A percentile compares a stretch with the other conserved stretches of the same genome.
Conservation (phyloP, 1,140 invertebrate species). For the Elymnias hypermnestra region DNA sequence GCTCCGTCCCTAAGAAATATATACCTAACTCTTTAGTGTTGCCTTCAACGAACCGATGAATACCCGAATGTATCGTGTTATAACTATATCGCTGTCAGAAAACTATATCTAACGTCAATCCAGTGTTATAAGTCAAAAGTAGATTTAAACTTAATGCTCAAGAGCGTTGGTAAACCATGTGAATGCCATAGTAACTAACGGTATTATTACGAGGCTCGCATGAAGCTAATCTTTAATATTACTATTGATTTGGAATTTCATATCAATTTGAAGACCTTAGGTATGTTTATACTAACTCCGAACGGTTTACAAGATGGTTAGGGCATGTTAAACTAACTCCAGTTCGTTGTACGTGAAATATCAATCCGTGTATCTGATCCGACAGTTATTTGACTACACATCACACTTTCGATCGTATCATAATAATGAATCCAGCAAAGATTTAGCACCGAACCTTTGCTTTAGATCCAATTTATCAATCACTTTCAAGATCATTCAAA, state of each 20-base stretch:
- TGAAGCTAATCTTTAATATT: too few relatives aligned
- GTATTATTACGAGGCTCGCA: too few relatives aligned
- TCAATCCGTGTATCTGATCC: constrained; percentile 1
- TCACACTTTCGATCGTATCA: neutral
- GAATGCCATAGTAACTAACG: too few relatives aligned
- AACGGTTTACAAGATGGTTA: neutral
- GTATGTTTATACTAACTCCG: too few relatives aligned
- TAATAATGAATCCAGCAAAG: neutral
- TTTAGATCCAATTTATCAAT: neutral
- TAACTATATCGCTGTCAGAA: neutral
- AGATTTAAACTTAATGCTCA: too few relatives aligned
- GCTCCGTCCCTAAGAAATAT: neutral
- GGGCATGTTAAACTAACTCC: neutral
- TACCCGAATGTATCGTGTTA: neutral
- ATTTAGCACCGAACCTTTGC: neutral
- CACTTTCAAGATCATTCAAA: neutral
- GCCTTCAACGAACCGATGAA: neutral
- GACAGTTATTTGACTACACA: constrained; percentile 4
- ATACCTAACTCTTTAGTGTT: neutral
- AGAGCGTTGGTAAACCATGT: too few relatives aligned
- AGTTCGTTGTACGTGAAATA: neutral
- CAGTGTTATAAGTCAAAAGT: neutral
- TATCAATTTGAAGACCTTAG: too few relatives aligned
- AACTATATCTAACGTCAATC: neutral
- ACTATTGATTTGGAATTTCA: too few relatives aligned